phyloP scores from a whole-genome alignment of 2,797 vertebrate species.

The Rallus crepitans region DNA sequence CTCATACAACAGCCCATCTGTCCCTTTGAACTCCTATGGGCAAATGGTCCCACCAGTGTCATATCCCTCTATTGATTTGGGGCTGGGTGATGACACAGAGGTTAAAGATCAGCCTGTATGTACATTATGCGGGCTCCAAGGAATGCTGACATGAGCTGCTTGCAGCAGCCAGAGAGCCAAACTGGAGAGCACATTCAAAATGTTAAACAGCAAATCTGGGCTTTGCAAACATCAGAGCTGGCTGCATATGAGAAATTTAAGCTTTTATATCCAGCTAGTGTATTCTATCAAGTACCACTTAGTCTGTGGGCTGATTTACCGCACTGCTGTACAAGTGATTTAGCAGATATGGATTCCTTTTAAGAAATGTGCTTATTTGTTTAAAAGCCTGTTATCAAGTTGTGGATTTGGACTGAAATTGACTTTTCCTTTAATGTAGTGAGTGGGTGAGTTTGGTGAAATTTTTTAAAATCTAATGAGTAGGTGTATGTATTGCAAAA shows the following conservation, averaged over 20 bases:
- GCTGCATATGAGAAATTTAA: slow-evolving; percentile 30
- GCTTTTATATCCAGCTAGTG: slow-evolving; percentile 31
- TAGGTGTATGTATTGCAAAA: slow-evolving; percentile 62
- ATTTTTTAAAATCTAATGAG: not conserved
- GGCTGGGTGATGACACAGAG: slow-evolving; percentile 54
- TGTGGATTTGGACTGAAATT: slow-evolving; percentile 27
- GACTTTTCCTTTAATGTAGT: not conserved
- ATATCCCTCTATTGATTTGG: slow-evolving; percentile 59
- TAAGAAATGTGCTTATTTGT: slow-evolving; percentile 43
- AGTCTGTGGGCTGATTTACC: slow-evolving; percentile 33
- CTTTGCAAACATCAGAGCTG: slow-evolving; percentile 56
- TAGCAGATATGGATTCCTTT: slow-evolving; percentile 20
- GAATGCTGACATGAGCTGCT: slow-evolving; percentile 59
- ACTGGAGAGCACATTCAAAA: slow-evolving; percentile 20
- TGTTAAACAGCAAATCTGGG: not conserved
- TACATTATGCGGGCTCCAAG: slow-evolving; percentile 59
- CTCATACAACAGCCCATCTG: slow-evolving; percentile 48
- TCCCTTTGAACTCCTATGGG: slow-evolving; percentile 35
- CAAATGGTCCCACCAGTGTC: slow-evolving; percentile 48
- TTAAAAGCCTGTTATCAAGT: slow-evolving; percentile 45
- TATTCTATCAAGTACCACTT: slow-evolving; percentile 47
- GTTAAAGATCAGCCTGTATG: slow-evolving; percentile 58
- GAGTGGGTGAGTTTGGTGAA: not conserved
- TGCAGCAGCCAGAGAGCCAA: slow-evolving; percentile 41
- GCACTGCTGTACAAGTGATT: slow-evolving; percentile 22